Base-by-base conservation (phyloP, 2,888 invertebrate genomes). In the Chaetogeoica ovagalla region DNA sequence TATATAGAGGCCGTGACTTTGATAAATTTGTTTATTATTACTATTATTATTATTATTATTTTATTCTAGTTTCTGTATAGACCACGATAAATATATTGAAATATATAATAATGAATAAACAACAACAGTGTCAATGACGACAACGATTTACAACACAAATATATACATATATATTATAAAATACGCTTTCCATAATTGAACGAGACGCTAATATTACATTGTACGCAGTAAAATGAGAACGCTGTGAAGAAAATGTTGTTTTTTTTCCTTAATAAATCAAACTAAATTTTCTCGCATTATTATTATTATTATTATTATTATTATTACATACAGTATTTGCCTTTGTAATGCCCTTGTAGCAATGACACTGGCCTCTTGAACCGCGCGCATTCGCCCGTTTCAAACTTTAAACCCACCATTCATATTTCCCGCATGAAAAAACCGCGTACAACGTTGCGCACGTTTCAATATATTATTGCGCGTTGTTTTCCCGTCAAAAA, bases 361-460 rank as follows among this genome's bases (percentile, higher is more conserved):
- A 77, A 70, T 69, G 77, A 77, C 77, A 79, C 23, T 71, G 79
- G 9, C 79, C 79, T 79, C 39, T n/a, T 79, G 79, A 79, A 70
- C 79, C 30, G 30, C 30, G 30, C 55, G 15, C 39, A 77, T 62
- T 65, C 23, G 70, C 57, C 70, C 63, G 39, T 63, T 15, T 66
- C 39, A 65, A 48, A 48, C 48, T 48, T 48, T 48, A 48, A 48
- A 74, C 52, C n/a, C 11, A 21, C 19, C 23, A 72, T 72, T 68
- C 68, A 76, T 57, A 65, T 66, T 70, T 39, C 65, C 65, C 39
- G 23, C 21, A 37, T 23, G n/a, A 43, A 30, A 76, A 76, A 2
- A 68, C 23, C 1, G 19, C n/a, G 57, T 21, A 62, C 65, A 17
- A 7, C 48, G n/a, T n/a, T 48, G 11, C 11, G 1, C 11, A 48